Evolutionary conservation across 2,888 invertebrate genomes (phyloP).

Genomic region (Cheilosia soror): DNA sequence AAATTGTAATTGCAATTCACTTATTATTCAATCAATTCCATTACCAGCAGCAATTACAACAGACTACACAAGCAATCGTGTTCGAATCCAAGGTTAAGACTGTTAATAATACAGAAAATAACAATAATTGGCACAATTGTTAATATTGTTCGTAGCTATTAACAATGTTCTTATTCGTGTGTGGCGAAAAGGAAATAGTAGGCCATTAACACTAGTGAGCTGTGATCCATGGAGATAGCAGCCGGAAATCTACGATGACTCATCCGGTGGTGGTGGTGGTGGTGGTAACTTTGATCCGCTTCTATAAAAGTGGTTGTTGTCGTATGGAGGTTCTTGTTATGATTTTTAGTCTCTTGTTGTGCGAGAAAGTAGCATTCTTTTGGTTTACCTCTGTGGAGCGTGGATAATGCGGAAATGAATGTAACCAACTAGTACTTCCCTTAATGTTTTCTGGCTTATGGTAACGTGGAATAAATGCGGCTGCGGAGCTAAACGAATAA

Average conservation of each 20-base stretch:
- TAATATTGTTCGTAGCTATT: slow-evolving; percentile 67
- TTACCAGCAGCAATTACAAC: slow-evolving; percentile 67
- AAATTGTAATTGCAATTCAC: slow-evolving; percentile 66
- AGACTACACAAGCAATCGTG: slow-evolving; percentile 61
- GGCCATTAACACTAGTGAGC: slow-evolving; percentile 71
- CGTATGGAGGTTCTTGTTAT: neutral
- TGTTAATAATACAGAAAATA: slow-evolving; percentile 69
- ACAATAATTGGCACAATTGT: slow-evolving; percentile 72
- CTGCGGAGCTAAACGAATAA: neutral
- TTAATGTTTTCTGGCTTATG: slow-evolving; percentile 16
- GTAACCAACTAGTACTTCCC: slow-evolving; percentile 10
- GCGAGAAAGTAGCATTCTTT: slow-evolving; percentile 15
- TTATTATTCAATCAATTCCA: slow-evolving; percentile 72
- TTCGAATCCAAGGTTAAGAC: slow-evolving; percentile 67
- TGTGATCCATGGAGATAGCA: slow-evolving; percentile 61
- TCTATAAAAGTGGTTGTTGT: neutral
- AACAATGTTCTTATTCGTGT: slow-evolving; percentile 71
- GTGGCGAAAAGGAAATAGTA: slow-evolving; percentile 74
- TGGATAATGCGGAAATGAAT: slow-evolving; percentile 46
- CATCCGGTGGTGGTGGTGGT: slow-evolving; percentile 18
- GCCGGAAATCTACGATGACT: slow-evolving; percentile 55
- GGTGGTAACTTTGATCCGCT: slow-evolving; percentile 21
- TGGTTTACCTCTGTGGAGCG: neutral
- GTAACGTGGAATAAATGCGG: neutral
- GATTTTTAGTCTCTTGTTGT: slow-evolving; percentile 4